Conservation (phyloP, 2,888 invertebrate genomes). For the Hartigia nigra region DNA sequence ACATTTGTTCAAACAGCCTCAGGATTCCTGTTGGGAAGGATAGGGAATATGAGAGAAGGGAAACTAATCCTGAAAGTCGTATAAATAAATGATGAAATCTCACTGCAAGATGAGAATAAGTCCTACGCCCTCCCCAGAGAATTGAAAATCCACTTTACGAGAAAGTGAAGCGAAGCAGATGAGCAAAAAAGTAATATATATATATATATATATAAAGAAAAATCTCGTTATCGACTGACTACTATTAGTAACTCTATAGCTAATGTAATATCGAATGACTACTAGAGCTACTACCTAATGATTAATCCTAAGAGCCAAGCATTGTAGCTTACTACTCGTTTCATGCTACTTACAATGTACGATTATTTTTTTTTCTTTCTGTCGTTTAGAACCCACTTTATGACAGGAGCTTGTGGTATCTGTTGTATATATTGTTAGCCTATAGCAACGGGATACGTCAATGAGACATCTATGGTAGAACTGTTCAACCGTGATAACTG, state of each 20-base stretch:
- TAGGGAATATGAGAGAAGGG: not conserved
- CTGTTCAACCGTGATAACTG: not conserved
- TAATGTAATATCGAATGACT: not conserved
- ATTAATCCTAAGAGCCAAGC: not conserved
- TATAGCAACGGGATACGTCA: not conserved
- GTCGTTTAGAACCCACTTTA: not conserved
- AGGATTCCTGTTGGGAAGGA: not conserved
- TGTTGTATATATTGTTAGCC: not conserved
- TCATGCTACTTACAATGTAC: not conserved
- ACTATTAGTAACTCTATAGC: not conserved
- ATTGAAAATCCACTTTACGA: not conserved
- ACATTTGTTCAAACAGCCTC: not conserved
- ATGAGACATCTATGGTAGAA: not conserved
- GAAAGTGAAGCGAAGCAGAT: not conserved
- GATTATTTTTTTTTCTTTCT: not conserved
- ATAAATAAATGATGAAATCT: not conserved
- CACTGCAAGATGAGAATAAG: not conserved
- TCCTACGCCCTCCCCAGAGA: not conserved
- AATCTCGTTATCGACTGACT: not conserved
- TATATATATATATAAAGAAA: not conserved
- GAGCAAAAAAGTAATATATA: not conserved
- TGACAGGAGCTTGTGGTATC: not conserved
- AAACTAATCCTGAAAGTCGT: not conserved
- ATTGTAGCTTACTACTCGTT: not conserved
- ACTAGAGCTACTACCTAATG: not conserved